A percentile compares a stretch with the other conserved stretches of the same genome.
phyloP scores from a whole-genome alignment of 2,113 vertebrate genomes.

The Corythoichthys haematopterus region DNA sequence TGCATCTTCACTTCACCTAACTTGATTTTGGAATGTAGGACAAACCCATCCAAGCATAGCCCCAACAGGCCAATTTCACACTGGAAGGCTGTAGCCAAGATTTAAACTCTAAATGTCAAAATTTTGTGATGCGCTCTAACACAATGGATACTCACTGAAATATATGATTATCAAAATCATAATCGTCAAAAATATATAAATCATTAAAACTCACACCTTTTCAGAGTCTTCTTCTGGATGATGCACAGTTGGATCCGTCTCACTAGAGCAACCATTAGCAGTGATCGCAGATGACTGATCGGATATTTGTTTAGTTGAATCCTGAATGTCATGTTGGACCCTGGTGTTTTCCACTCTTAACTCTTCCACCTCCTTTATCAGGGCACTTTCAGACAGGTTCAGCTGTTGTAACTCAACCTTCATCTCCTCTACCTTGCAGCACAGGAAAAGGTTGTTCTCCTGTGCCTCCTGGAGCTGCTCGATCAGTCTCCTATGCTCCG shows the following conservation, averaged over 20 bases:
- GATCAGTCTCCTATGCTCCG: slow-evolving; percentile 49
- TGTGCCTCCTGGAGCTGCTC: slow-evolving; percentile 65
- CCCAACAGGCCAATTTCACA: too few relatives aligned
- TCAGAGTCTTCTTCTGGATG: slow-evolving; percentile 4
- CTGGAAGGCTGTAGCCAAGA: too few relatives aligned
- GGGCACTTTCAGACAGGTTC: slow-evolving; percentile 65
- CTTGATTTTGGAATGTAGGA: too few relatives aligned
- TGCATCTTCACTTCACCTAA: too few relatives aligned
- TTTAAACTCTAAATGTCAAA: too few relatives aligned
- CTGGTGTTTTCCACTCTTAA: slow-evolving; percentile 66
- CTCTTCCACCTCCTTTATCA: slow-evolving; percentile 66
- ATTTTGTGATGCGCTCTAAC: neutral
- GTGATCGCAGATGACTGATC: slow-evolving; percentile 12
- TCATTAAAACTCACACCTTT: slow-evolving; percentile 30
- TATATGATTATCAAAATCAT: too few relatives aligned
- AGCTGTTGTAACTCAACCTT: slow-evolving; percentile 53
- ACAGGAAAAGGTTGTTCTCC: slow-evolving; percentile 60
- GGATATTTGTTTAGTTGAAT: slow-evolving; percentile 22
- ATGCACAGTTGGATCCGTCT: neutral
- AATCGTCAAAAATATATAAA: neutral
- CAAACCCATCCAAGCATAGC: too few relatives aligned
- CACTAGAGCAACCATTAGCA: slow-evolving; percentile 10
- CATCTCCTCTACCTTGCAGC: slow-evolving; percentile 70
- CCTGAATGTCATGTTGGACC: slow-evolving; percentile 53
- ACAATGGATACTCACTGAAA: neutral